These are phyloP conservation scores for Melinopterus prodromus DNA, from an alignment of 2,888 invertebrate genomes.

Conservation along the genomic window DNA sequence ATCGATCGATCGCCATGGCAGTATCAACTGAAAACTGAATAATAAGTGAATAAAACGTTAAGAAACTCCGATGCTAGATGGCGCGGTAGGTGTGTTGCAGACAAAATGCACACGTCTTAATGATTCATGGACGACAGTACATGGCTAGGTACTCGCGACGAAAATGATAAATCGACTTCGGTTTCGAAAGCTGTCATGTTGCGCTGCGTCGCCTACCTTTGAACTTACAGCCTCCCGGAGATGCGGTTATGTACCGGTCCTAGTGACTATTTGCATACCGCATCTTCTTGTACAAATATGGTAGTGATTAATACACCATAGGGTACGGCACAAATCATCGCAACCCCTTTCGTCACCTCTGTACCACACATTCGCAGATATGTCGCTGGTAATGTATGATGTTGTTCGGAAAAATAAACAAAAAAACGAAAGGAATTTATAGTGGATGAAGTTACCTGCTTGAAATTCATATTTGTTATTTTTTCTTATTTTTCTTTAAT, in stretches of 20 bases:
- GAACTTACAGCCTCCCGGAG: not conserved
- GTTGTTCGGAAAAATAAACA: too few species aligned
- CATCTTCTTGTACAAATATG: slow-evolving; percentile 19
- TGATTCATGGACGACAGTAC: slow-evolving; percentile 19
- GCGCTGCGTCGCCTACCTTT: slow-evolving; percentile 16
- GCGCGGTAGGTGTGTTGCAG: slow-evolving; percentile 18
- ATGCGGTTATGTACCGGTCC: not conserved
- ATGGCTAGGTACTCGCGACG: not conserved
- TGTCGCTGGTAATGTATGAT: not conserved
- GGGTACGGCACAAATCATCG: slow-evolving; percentile 13
- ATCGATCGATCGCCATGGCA: too few species aligned
- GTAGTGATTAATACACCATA: slow-evolving; percentile 16
- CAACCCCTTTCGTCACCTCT: slow-evolving; percentile 16
- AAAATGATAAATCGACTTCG: slow-evolving; percentile 22
- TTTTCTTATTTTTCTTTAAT: too few species aligned
- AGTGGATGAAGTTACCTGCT: too few species aligned
- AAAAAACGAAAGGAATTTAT: too few species aligned
- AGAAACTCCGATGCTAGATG: not conserved
- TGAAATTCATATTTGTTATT: too few species aligned
- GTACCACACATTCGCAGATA: not conserved
- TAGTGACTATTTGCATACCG: slow-evolving; percentile 11
- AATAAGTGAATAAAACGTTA: not conserved
- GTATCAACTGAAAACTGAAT: too few species aligned
- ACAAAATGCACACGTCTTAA: slow-evolving; percentile 22
- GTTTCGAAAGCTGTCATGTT: slow-evolving; percentile 12